Evolutionary conservation across 2,797 vertebrate species (phyloP).

Genomic region (Megaceryle alcyon): DNA sequence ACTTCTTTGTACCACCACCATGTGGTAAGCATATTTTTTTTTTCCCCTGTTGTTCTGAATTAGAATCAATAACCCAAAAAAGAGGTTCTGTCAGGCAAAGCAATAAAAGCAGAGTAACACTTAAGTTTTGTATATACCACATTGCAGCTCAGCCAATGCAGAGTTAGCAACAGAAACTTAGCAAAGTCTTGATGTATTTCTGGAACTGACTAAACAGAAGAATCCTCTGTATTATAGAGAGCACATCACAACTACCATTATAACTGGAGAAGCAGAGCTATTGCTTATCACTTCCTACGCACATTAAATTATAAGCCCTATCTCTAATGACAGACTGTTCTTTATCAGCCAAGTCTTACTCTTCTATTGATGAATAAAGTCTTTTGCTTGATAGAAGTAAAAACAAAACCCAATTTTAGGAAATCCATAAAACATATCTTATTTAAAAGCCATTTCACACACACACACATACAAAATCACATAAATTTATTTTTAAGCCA

Average conservation of each 20-base stretch:
- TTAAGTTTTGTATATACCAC: not conserved
- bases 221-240: not conserved
- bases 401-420: not conserved
- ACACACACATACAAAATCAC: not conserved
- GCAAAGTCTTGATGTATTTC: not conserved
- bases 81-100: not conserved
- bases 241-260: not conserved
- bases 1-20: not conserved
- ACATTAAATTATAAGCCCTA: not conserved
- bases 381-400: not conserved
- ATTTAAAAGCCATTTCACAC: not conserved
- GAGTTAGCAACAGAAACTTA: not conserved
- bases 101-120: not conserved
- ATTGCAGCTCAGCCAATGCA: not conserved
- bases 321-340: not conserved
- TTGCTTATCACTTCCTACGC: not conserved
- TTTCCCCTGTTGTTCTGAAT: not conserved
- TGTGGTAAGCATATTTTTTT: not conserved
- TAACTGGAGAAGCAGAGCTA: not conserved
- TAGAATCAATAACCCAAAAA: not conserved
- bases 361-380: not conserved
- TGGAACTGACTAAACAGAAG: not conserved
- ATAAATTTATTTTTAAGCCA: not conserved
- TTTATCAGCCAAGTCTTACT: not conserved
- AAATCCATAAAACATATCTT: not conserved